phyloP scores from a whole-genome alignment of 2,797 vertebrate genomes.

The Champsocephalus gunnari region DNA sequence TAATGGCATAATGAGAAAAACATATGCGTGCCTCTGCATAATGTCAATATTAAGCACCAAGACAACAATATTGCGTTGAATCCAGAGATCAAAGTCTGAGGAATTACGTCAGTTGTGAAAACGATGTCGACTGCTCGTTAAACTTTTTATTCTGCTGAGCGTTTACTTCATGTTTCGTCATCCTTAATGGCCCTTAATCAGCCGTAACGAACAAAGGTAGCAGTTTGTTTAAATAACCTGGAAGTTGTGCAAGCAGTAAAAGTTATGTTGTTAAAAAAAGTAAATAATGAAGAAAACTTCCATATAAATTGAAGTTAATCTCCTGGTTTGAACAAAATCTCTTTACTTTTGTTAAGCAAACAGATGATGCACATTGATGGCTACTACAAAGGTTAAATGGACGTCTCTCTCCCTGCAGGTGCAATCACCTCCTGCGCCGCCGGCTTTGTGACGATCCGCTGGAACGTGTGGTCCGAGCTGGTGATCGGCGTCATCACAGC shows the following conservation, averaged over 20 bases:
- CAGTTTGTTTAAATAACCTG: slow-evolving; percentile 3
- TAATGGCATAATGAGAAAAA: no score
- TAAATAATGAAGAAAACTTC: background rate
- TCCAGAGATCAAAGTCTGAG: background rate
- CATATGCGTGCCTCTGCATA: background rate
- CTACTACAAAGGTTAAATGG: background rate
- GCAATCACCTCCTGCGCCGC: slow-evolving; percentile 88
- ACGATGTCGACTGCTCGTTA: no score
- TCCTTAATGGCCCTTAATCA: slow-evolving; percentile 10
- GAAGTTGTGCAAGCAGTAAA: slow-evolving; percentile 5
- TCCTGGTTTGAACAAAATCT: no score
- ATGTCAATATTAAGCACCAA: background rate
- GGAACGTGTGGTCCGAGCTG: slow-evolving; percentile 92
- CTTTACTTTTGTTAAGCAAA: no score
- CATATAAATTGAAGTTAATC: no score
- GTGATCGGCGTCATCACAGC: slow-evolving; percentile 88
- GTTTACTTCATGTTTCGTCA: background rate
- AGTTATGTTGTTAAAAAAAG: background rate
- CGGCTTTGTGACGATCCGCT: slow-evolving; percentile 89
- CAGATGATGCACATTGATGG: no score
- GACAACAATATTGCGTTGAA: background rate
- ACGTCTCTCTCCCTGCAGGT: slow-evolving; percentile 77
- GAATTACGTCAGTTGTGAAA: background rate
- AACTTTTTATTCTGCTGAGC: background rate
- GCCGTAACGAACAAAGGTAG: slow-evolving; percentile 23